Base-by-base conservation (phyloP, 1,140 invertebrate species). In the Cherax destructor region DNA sequence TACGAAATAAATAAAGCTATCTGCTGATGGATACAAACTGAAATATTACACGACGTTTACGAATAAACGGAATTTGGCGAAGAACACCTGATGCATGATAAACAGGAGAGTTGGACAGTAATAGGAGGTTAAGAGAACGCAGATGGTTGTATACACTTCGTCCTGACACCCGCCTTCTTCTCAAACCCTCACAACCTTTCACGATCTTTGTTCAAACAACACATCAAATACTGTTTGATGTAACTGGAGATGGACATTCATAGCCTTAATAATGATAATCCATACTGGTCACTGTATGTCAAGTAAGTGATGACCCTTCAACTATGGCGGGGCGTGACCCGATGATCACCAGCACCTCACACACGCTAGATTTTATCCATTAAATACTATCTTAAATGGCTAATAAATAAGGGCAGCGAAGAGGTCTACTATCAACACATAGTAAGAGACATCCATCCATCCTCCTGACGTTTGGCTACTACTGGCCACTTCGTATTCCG, bases 141-240 rank as follows among this genome's bases (percentile, higher is more conserved):
- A 30, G 69, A 30, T 74, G 6, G 24, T 6, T 74, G 6, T 21
- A 11, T 6, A 30, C 69, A 30, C n/a, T 7, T 30, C 52, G 52
- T 6, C 69, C 3, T 74, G n/a, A 4, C 3, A 3, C 6, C 69
- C 3, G 2, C 7, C 69, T 4, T n/a, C 24, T 74, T 30, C 21
- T 74, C 69, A 74, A 74, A 74, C 69, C 69, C 6, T 74, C 69
- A 74, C 13, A 74, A 74, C 69, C 69, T 74, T 74, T 74, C 69
- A 74, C 24, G 4, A 21, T 30, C 69, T 74, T 6, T 24, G 18
- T 10, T 74, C 69, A 30, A 74, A 24, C 7, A 74, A 24, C 69
- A 24, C 13, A 9, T 21, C 11, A 74, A 74, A 24, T 30, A 74
- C 21, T 74, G n/a, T 6, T 30, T 24, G 3, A 74, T 30, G 69